These are phyloP conservation scores for Coptotermes formosanus DNA, from an alignment of 1,140 invertebrate species.

Conservation along the genomic window DNA sequence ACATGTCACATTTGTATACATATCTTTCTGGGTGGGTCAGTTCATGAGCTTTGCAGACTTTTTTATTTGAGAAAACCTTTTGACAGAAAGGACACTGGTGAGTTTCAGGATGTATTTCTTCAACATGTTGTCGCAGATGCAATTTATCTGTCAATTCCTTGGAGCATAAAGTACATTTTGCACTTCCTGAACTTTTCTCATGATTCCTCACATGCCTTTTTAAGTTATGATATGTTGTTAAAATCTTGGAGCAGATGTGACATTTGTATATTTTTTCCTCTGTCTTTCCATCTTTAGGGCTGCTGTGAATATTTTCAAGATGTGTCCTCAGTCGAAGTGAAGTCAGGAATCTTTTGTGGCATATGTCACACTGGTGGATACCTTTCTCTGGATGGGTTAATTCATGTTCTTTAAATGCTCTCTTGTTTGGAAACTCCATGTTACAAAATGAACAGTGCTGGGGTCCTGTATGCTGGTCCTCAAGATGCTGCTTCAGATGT, in stretches of 20 bases:
- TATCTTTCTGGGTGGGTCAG: constrained; percentile 23
- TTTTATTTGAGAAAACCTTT: constrained; percentile 26
- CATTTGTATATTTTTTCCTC: constrained; percentile 27
- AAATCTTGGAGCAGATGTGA: constrained; percentile 25
- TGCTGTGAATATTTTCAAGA: constrained; percentile 20
- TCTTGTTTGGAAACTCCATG: constrained; percentile 25
- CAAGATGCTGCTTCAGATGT: constrained; percentile 32
- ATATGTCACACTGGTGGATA: constrained; percentile 19
- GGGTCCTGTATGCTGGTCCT: constrained; percentile 22
- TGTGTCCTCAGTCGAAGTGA: constrained; percentile 26
- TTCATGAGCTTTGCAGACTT: constrained; percentile 30
- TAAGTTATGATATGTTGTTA: constrained; percentile 32
- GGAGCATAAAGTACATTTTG: constrained; percentile 27
- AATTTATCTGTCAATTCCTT: constrained; percentile 26
- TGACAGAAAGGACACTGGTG: constrained; percentile 32
- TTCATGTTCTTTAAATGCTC: constrained; percentile 27
- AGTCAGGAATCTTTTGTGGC: constrained; percentile 25
- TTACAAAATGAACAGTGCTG: constrained; percentile 30
- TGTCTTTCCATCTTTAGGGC: not conserved
- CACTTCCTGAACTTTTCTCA: constrained; percentile 22
- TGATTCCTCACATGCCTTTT: constrained; percentile 30
- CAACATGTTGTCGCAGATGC: constrained; percentile 24
- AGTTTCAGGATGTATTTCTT: constrained; percentile 28
- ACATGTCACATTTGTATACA: constrained; percentile 31
- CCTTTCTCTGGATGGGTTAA: constrained; percentile 22